Base-by-base conservation (phyloP, 35 echinoderm and acorn worm species). In the Heliocidaris tuberculata region DNA sequence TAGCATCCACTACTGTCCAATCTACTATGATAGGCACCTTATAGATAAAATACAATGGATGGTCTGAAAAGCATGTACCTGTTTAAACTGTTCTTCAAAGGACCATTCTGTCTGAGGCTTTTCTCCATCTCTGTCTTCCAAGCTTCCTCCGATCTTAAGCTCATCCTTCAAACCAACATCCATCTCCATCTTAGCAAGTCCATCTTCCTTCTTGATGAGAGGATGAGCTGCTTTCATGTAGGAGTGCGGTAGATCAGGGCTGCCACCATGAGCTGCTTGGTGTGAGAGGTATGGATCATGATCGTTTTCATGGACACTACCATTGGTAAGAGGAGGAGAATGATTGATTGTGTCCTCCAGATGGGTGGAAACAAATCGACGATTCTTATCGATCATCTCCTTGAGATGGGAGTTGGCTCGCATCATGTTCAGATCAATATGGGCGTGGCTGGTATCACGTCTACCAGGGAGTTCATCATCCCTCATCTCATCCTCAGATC, bases 71-170 rank as follows among this genome's bases (percentile, higher is more conserved):
- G 0, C 65, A 19, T n/a, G n/a, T 31, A 93, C 91, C 91, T 93
- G 91, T 93, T 93, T 93, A 48, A 93, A 93, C 91, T 93, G 91
- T 31, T 93, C 91, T 93, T 93, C 91, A 93, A 93, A 93, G 16
- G 91, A 93, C 91, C 91, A 93, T 48, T 93, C 91, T 1, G 91
- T 93, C 50, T 93, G 91, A 31, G 91, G 91, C 50, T 93, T 93
- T 4, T 93, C 91, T 59, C 91, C 91, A 93, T 93, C 91, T 59
- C 91, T 30, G 50, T 93, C 91, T 15, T 93, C 91, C 48, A 93
- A 13, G 21, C 48, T 31, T 13, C 48, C 21, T 42, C 12, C 15
- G 13, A 48, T 89, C 29, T 93, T 93, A 13, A 52, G 13, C 47
- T 93, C 91, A 24, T 93, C 91, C 32, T 93, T 93, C 91, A 49